These are phyloP conservation scores for Neuroscelio doddi DNA, from an alignment of 2,888 invertebrate genomes.

Conservation along the genomic window DNA sequence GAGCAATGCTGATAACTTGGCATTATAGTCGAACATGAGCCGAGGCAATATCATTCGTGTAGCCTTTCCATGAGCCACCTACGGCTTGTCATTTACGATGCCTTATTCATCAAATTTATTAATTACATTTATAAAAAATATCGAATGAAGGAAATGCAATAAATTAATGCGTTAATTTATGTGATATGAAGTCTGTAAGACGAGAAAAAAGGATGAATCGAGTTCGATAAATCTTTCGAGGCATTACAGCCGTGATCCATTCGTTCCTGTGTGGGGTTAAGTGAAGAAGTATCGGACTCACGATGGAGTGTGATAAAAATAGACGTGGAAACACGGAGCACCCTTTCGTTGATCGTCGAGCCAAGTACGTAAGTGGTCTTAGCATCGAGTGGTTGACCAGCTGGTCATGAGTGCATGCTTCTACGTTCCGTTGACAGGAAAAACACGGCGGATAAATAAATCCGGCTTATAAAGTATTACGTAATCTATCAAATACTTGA, in stretches of 20 bases:
- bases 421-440: constrained; percentile 26
- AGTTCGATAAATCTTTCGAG: neutral
- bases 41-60: too few species aligned
- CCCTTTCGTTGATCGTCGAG: constrained; percentile 54
- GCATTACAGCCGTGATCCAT: neutral
- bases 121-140: neutral
- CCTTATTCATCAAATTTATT: too few species aligned
- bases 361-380: constrained; percentile 64
- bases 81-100: too few species aligned
- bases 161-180: neutral
- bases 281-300: constrained; percentile 45
- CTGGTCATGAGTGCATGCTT: constrained; percentile 54
- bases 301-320: constrained; percentile 53
- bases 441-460: constrained; percentile 28
- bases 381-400: constrained; percentile 61
- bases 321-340: constrained; percentile 53
- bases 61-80: too few species aligned
- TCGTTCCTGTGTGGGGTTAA: constrained; percentile 39
- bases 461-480: constrained; percentile 10
- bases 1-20: too few species aligned
- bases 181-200: neutral
- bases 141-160: neutral
- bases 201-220: neutral
- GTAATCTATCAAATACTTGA: constrained; percentile 20
- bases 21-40: too few species aligned